These are phyloP conservation scores for Tor tambroides DNA, from an alignment of 2,113 vertebrate species.

Conservation along the genomic window DNA sequence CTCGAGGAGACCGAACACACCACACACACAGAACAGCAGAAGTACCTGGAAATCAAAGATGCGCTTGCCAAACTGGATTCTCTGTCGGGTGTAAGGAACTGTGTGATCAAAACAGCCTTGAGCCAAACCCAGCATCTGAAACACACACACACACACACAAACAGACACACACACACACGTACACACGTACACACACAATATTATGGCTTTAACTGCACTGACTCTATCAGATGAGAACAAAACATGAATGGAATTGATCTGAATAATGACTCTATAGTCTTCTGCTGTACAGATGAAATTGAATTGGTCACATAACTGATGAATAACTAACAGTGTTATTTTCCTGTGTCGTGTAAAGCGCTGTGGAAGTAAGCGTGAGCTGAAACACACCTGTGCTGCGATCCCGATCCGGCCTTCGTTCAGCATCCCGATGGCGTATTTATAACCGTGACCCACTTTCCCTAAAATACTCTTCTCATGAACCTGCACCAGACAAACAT, in stretches of 20 bases:
- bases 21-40: not conserved
- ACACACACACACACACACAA: too few relatives aligned
- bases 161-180: too few relatives aligned
- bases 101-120: slow-evolving; percentile 95
- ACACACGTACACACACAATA: too few relatives aligned
- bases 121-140: slow-evolving; percentile 92
- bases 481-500: slow-evolving; percentile 74
- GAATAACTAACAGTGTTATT: too few relatives aligned
- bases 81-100: slow-evolving; percentile 89
- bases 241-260: too few relatives aligned
- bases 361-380: not conserved
- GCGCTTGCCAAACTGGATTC: slow-evolving; percentile 89
- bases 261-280: too few relatives aligned
- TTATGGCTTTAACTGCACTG: too few relatives aligned
- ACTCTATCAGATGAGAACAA: too few relatives aligned
- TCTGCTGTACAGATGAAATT: too few relatives aligned
- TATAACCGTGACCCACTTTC: slow-evolving; percentile 88
- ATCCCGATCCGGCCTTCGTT: slow-evolving; percentile 94
- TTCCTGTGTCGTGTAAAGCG: not conserved
- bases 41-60: slow-evolving; percentile 94
- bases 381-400: slow-evolving; percentile 85
- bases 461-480: slow-evolving; percentile 86
- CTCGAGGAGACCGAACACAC: too few relatives aligned
- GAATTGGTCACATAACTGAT: too few relatives aligned
- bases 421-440: slow-evolving; percentile 90